Evolutionary conservation across 1,140 invertebrate genomes (phyloP), one percentile per base, ranked within the genome.

Genomic region (Archivesica marissinica): DNA sequence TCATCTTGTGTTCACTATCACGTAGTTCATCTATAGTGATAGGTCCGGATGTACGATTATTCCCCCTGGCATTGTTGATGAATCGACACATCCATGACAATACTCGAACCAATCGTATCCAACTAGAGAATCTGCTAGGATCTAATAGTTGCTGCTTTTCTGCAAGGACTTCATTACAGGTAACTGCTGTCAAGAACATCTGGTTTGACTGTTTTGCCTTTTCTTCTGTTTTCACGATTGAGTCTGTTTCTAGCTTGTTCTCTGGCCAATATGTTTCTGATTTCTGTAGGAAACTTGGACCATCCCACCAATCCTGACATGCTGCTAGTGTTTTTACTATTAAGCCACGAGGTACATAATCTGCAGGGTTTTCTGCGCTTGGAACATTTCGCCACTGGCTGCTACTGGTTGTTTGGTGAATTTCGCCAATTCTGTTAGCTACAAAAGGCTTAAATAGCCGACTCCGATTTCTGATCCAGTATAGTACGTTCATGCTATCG

Each of bases 401-500:
- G 30, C 28, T 15, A 23, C 38, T 54, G 61, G 61, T 38, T 39
- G 13, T 33, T 61, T 70, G 17, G 13, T 68, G 64, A 7, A 50
- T 76, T 33, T 76, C 47, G 4, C 44, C 72, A 52, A 81, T 13
- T n/a, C 78, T 66, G 28, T 81, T 81, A 25, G 35, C 56, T 35
- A 81, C 64, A 39, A 81, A 81, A 9, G 41, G 35, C 56, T 70
- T 83, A 6, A 75, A 39, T 30, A 47, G 50, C n/a, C 75, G 30
- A 61, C 54, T 75, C 64, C 59, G 47, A 38, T 61, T 72, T 59
- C 50, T 9, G 15, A 75, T 38, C 80, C 70, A 83, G 11, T 56
- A 39, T 38, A 74, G 15, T 20, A 83, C 80, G 61, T 74, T 61
- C 23, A 54, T 23, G 28, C 80, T 75, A 23, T 83, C 68, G 28